Evolutionary conservation across 2,797 vertebrate genomes (phyloP).

Genomic region (Erpetoichthys calabaricus): DNA sequence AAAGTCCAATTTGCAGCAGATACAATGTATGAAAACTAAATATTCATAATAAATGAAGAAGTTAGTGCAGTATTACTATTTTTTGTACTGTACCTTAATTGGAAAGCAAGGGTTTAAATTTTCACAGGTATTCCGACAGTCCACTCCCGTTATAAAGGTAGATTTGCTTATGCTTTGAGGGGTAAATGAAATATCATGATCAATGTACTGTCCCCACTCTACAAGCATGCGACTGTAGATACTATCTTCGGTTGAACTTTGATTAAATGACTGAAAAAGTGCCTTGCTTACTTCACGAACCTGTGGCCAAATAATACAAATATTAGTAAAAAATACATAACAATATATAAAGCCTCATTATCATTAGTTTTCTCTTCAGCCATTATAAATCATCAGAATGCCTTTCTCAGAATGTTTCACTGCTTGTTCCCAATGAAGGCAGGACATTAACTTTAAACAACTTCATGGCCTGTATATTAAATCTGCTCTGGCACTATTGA

Average conservation of each 20-base stretch:
- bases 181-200: constrained; percentile 77
- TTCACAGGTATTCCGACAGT: constrained; percentile 56
- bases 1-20: constrained; percentile 6
- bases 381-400: no score
- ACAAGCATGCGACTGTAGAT: constrained; percentile 67
- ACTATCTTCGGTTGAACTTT: constrained; percentile 45
- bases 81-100: constrained; percentile 56
- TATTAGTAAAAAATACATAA: not conserved
- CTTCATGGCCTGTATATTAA: no score
- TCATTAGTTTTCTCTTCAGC: no score
- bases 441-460: no score
- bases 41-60: constrained; percentile 20
- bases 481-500: no score
- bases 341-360: no score
- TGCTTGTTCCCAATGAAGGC: no score
- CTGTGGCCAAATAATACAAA: constrained; percentile 36
- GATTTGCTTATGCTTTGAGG: constrained; percentile 54
- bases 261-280: constrained; percentile 52
- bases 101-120: constrained; percentile 71
- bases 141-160: constrained; percentile 20
- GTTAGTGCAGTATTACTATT: constrained; percentile 7
- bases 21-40: constrained; percentile 24
- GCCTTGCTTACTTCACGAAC: constrained; percentile 65
- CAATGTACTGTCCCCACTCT: constrained; percentile 87
- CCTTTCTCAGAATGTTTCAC: no score